Conservation (phyloP, 2,888 invertebrate genomes). For the Gerris lacustris region DNA sequence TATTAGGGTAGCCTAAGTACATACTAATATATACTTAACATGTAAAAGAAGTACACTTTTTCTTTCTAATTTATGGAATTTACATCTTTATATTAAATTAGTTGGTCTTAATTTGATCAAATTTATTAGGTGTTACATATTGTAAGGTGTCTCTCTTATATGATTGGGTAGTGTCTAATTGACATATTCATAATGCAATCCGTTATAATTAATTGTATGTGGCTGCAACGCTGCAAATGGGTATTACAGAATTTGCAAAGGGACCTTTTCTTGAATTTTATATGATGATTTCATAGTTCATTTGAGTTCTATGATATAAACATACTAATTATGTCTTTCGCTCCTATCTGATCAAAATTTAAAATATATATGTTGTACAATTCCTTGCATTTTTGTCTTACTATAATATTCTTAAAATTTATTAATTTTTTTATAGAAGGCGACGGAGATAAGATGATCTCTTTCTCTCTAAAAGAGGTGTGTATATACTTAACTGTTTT, state of each 20-base stretch:
- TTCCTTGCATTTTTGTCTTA: neutral
- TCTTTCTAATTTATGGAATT: no score
- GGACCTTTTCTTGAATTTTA: neutral
- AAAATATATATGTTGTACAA: constrained; percentile 11
- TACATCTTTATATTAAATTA: no score
- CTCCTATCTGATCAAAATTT: constrained; percentile 29
- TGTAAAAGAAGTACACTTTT: no score
- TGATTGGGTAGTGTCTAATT: no score
- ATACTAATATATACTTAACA: no score
- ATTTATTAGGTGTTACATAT: neutral
- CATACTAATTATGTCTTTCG: constrained; percentile 29
- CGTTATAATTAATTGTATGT: no score
- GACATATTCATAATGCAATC: no score
- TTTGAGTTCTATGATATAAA: constrained; percentile 23
- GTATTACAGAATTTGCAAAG: no score
- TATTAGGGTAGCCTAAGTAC: no score
- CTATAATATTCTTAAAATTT: neutral
- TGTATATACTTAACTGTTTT: neutral
- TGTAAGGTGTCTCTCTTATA: neutral
- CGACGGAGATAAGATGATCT: no score
- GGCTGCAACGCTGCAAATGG: no score
- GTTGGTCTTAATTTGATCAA: no score
- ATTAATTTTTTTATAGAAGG: neutral
- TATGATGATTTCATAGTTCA: constrained; percentile 33
- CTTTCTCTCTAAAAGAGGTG: neutral